Evolutionary conservation across 2,797 vertebrate species (phyloP).

Genomic region (Ptychadena robeensis): DNA sequence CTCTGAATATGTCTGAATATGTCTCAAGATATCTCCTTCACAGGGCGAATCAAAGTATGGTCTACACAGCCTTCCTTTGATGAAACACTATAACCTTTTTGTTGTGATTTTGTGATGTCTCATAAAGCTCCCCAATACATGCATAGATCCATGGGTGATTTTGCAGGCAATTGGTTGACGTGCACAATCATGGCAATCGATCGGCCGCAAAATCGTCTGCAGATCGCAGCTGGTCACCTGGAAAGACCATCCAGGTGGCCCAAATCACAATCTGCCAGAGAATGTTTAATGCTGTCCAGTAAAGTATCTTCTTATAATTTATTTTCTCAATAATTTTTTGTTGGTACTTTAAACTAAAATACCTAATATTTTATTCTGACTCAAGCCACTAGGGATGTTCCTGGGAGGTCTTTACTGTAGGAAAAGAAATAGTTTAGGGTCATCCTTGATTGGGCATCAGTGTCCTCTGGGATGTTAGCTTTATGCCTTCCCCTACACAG

Average conservation of each 20-base stretch:
- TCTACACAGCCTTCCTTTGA: neutral
- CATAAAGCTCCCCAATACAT: no score
- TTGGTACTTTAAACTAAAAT: neutral
- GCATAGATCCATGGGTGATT: no score
- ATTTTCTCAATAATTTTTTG: neutral
- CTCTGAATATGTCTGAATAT: neutral
- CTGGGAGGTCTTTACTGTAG: conserved; percentile 11
- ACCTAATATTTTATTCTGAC: neutral
- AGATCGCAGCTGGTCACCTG: no score
- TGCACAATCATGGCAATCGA: no score
- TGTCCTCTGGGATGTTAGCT: neutral
- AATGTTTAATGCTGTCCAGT: no score
- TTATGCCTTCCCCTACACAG: neutral
- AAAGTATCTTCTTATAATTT: neutral
- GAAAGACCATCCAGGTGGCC: no score
- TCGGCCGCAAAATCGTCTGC: no score
- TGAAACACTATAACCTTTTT: neutral
- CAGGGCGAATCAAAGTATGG: neutral
- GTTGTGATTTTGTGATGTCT: neutral
- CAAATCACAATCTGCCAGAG: no score
- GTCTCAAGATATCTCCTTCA: neutral
- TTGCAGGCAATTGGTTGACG: no score
- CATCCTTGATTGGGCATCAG: neutral
- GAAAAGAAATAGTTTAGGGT: neutral
- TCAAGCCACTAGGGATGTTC: neutral